These are phyloP conservation scores for Plestiodon gilberti DNA, from an alignment of 2,113 vertebrate genomes.

Conservation along the genomic window DNA sequence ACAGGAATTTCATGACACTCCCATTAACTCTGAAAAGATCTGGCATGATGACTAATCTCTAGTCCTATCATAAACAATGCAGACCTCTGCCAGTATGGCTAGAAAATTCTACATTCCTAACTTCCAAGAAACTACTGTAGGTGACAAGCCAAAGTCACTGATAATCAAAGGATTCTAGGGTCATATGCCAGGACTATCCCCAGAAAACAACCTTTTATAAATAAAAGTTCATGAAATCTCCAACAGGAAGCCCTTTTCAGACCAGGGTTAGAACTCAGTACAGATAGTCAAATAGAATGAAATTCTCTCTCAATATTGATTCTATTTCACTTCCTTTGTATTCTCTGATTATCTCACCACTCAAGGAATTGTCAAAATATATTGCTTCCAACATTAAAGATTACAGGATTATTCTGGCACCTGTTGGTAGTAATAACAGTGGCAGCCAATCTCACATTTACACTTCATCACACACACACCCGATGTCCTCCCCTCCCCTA, in stretches of 20 bases:
- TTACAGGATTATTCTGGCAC: not conserved
- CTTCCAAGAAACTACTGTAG: not conserved
- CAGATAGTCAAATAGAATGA: not conserved
- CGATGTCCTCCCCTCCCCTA: not conserved
- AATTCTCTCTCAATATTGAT: not conserved
- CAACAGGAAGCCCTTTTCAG: not conserved
- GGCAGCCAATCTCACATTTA: not conserved
- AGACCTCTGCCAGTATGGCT: not conserved
- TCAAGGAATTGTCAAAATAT: not conserved
- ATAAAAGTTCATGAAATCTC: not conserved
- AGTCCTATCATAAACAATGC: not conserved
- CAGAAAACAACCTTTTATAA: not conserved
- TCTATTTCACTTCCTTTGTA: not conserved
- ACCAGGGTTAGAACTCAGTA: not conserved
- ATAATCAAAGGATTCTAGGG: not conserved
- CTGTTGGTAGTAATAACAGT: not conserved
- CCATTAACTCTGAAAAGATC: not conserved
- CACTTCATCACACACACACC: not conserved
- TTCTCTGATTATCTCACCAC: conserved; percentile 5
- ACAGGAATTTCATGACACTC: too few relatives aligned
- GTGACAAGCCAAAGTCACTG: not conserved
- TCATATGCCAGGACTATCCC: not conserved
- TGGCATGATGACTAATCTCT: not conserved
- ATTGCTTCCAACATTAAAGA: not conserved
- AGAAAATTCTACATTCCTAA: not conserved